Evolutionary conservation across 1,140 invertebrate genomes (phyloP), one percentile per base, ranked within the genome.

Genomic region (Diorhabda sublineata): DNA sequence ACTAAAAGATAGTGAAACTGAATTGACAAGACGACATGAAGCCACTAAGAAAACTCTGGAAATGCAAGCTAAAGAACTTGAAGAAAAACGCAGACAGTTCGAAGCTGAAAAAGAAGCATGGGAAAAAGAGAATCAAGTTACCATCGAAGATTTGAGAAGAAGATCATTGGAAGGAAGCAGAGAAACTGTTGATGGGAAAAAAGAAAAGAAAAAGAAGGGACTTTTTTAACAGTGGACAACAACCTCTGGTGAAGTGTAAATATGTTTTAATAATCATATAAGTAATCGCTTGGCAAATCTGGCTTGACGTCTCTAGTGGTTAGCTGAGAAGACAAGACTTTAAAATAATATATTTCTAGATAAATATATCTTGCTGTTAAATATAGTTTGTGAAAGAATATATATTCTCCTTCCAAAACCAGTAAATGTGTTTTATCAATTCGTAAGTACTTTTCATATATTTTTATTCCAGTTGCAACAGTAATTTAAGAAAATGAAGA

Each of bases 71-170:
- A 89, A 91, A 63, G 96, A 98, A 80, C 80, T 98, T 72, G 94
- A 98, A 71, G 96, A 98, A 73, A 93, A 94, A 73, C 86, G 92
- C 78, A 87, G 90, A 71, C 87, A 89, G 26, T 94, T 97, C 75
- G 92, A 95, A 74, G 84, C 88, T n/a, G 97, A 98, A 79, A 94
- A 91, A 77, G 83, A 88, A 71, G 82, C 88, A 45, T 98, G 95
- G 95, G 95, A 98, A 82, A 90, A 93, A 70, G 86, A 90, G n/a
- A 93, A 93, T 78, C 91, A 92, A 71, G 88, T 94, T 47, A 94
- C 91, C 79, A 87, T 96, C 71, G 93, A 95, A 78, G 93, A 95
- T 79, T 84, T 95, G 67, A 87, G 93, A 69, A 86, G 93, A 67
- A 87, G 91, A 77, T 92, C 90, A 75, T 84, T 95, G 72, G 93